Evolutionary conservation across 1,140 invertebrate genomes (phyloP).

Genomic region (Papilio polyxenes): DNA sequence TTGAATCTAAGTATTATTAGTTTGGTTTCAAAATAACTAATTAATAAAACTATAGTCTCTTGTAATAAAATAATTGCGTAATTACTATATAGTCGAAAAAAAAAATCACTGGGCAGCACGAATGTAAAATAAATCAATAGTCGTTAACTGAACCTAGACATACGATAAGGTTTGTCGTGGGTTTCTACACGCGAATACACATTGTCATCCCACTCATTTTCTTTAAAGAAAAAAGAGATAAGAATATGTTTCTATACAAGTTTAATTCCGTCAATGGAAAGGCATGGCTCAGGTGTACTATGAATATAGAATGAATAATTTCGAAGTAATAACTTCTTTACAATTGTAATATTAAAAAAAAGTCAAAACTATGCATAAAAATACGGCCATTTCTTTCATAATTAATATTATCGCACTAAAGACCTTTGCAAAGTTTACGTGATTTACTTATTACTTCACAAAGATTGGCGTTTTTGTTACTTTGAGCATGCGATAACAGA

Average conservation of each 20-base stretch:
- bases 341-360: too few relatives aligned
- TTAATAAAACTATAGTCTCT: background rate
- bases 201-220: too few relatives aligned
- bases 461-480: conserved; percentile 13
- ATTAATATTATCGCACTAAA: conserved; percentile 2
- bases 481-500: conserved; percentile 14
- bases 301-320: too few relatives aligned
- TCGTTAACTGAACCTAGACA: background rate
- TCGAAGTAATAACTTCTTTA: too few relatives aligned
- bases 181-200: too few relatives aligned
- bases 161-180: background rate
- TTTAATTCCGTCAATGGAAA: too few relatives aligned
- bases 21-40: background rate
- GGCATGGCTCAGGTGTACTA: too few relatives aligned
- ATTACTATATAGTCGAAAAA: background rate
- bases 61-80: background rate
- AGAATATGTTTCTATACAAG: too few relatives aligned
- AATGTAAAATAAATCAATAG: conserved; percentile 1
- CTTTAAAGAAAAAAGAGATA: too few relatives aligned
- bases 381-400: background rate
- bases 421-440: conserved; percentile 15
- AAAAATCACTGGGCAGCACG: background rate
- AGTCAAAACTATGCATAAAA: background rate
- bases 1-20: too few relatives aligned
- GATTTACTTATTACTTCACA: conserved; percentile 7